A percentile compares a stretch with the other conserved stretches of the same genome.
phyloP scores from a whole-genome alignment of 2,888 invertebrate species.

The Hydrotaea cyrtoneurina region DNA sequence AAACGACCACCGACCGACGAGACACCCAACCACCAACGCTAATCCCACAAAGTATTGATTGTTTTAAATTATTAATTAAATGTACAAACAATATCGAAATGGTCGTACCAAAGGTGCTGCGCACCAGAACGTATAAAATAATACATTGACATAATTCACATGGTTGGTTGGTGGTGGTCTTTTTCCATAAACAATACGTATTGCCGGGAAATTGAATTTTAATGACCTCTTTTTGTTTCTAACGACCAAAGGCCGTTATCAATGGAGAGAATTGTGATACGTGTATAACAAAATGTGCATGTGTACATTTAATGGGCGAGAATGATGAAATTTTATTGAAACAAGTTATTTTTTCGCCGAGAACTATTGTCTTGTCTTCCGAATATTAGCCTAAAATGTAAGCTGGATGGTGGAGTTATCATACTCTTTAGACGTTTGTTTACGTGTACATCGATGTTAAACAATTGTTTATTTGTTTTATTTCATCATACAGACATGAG shows the following conservation, averaged over 20 bases:
- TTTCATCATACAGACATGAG: too few species aligned
- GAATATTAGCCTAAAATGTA: too few species aligned
- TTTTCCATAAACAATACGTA: neutral
- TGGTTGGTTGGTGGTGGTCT: neutral
- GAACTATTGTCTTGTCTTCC: too few species aligned
- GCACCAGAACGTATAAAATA: neutral
- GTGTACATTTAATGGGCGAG: too few species aligned
- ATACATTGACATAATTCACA: conserved; percentile 12
- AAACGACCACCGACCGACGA: neutral
- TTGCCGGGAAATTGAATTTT: conserved; percentile 1
- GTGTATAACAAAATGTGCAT: too few species aligned
- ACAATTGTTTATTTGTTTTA: too few species aligned
- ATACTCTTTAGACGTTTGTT: too few species aligned
- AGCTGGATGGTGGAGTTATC: too few species aligned
- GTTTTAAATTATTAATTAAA: conserved; percentile 51
- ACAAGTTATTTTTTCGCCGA: too few species aligned
- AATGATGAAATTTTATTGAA: too few species aligned
- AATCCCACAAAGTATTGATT: conserved; percentile 39
- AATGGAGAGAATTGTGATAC: neutral
- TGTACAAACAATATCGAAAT: neutral
- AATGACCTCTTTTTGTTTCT: neutral
- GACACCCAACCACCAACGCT: neutral
- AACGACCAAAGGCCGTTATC: neutral
- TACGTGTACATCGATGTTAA: too few species aligned
- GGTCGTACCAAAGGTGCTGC: neutral